A percentile compares a stretch with the other conserved stretches of the same genome.
phyloP scores from a whole-genome alignment of 2,113 vertebrate species.

The Seriola rivoliana region DNA sequence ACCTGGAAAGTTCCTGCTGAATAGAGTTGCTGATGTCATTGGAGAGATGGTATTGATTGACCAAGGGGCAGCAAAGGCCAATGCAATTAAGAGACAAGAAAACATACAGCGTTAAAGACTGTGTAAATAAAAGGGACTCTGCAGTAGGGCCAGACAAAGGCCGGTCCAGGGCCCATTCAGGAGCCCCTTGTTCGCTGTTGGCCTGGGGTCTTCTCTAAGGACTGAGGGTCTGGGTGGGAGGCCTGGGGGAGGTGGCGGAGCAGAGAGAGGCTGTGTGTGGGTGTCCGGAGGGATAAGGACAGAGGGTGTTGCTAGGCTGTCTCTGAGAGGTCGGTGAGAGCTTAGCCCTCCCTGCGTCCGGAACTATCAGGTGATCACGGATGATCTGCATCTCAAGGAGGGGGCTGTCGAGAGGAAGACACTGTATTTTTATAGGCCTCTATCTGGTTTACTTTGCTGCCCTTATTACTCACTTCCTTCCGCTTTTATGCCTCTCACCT shows the following conservation, averaged over 20 bases:
- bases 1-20: constrained; percentile 77
- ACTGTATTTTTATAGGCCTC: constrained; percentile 60
- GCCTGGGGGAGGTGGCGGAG: constrained; percentile 69
- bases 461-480: constrained; percentile 45
- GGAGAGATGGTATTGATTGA: constrained; percentile 81
- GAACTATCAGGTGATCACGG: constrained; percentile 84
- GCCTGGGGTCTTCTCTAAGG: constrained; percentile 81
- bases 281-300: constrained; percentile 78
- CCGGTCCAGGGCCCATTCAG: constrained; percentile 82
- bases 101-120: constrained; percentile 85
- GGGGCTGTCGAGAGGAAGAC: constrained; percentile 61
- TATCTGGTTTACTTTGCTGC: constrained; percentile 46
- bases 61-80: constrained; percentile 80
- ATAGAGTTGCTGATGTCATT: constrained; percentile 81
- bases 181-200: constrained; percentile 77
- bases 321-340: constrained; percentile 75
- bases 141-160: constrained; percentile 79
- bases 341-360: constrained; percentile 70
- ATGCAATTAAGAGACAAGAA: constrained; percentile 87
- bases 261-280: constrained; percentile 66
- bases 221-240: constrained; percentile 75
- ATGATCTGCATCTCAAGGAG: constrained; percentile 80
- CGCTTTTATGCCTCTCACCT: constrained; percentile 6
- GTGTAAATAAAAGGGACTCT: constrained; percentile 86
- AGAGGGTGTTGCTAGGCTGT: constrained; percentile 80